These are phyloP conservation scores for Thecophora atra DNA, from an alignment of 2,888 invertebrate species.

Conservation along the genomic window DNA sequence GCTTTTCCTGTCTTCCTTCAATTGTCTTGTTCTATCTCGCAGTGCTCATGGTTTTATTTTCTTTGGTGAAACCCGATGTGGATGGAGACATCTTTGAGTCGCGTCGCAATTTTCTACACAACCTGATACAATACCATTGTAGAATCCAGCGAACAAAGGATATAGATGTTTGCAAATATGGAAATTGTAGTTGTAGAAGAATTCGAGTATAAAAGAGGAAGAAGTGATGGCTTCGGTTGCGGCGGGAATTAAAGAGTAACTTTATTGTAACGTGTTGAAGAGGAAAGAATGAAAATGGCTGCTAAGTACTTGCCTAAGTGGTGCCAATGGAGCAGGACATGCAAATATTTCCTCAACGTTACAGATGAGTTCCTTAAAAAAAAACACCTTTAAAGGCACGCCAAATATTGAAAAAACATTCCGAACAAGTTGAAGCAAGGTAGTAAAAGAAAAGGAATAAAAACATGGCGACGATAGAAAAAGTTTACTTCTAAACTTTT, in stretches of 20 bases:
- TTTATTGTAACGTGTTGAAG: conserved; percentile 12
- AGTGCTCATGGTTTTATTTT: too few species aligned
- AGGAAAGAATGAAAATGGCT: too few species aligned
- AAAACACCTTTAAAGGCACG: too few species aligned
- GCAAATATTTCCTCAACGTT: too few species aligned
- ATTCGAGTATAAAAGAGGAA: neutral
- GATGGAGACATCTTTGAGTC: conserved; percentile 2
- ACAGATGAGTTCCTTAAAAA: too few species aligned
- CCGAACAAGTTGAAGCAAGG: too few species aligned
- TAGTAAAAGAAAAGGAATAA: too few species aligned
- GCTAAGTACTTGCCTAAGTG: too few species aligned
- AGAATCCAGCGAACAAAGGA: conserved; percentile 22
- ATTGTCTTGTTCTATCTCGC: neutral
- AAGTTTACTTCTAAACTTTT: too few species aligned
- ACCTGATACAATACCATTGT: conserved; percentile 6
- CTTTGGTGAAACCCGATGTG: neutral
- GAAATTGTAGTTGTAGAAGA: neutral
- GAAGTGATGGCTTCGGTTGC: neutral
- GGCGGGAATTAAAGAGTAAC: conserved; percentile 3
- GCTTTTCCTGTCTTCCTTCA: neutral
- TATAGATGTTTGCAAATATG: neutral
- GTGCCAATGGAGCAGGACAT: too few species aligned
- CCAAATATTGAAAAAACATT: too few species aligned
- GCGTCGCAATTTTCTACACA: conserved; percentile 28
- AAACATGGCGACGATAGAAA: too few species aligned